Base-by-base conservation (phyloP, 2,888 invertebrate genomes). In the Drosophila falleni region DNA sequence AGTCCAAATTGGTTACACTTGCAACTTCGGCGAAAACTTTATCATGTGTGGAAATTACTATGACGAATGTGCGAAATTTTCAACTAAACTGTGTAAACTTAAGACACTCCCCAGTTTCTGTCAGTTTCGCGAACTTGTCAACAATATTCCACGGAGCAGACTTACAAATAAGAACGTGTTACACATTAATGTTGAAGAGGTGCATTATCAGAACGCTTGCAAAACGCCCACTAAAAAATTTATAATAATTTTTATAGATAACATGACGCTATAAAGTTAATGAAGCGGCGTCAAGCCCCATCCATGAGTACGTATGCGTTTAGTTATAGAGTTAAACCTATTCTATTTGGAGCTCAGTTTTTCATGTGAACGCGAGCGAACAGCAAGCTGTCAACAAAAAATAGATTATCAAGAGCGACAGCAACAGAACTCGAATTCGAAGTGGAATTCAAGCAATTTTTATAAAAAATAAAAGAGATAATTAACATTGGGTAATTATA, bases 401-500 rank as follows among this genome's bases (percentile, higher is more conserved):
- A 10, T 55, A 62, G 46, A 63, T 37, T 46, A 42, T 31, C 9
- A 50, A 53, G 35, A 4, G 15, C 19, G 37, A 0, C 19, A n/a
- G 23, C 8, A 16, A 19, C 41, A 9, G n/a, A 55, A 31, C 41
- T 41, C 13, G 31, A 42, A 19, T n/a, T 33, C 33, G 11, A 3
- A 8, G 29, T 54, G 13, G 33, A 42, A 33, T 23, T 9, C 9
- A 55, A 26, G 35, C 44, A 33, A 35, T 44, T 35, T 44, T 39
- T 47, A 42, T n/a, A 9, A 31, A 9, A 31, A n/a, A 19, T 33
- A 15, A 35, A 37, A 56, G 16, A 71, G 53, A 75, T 67, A 74
- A 80, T 71, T 69, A 63, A 35, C 74, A 64, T 46, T 65, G 53
- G 41, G 64, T 71, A 83, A 83, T 83, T 81, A 79, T 62, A 44